phyloP scores from a whole-genome alignment of 2,113 vertebrate genomes.

The Hydrolagus affinis region DNA sequence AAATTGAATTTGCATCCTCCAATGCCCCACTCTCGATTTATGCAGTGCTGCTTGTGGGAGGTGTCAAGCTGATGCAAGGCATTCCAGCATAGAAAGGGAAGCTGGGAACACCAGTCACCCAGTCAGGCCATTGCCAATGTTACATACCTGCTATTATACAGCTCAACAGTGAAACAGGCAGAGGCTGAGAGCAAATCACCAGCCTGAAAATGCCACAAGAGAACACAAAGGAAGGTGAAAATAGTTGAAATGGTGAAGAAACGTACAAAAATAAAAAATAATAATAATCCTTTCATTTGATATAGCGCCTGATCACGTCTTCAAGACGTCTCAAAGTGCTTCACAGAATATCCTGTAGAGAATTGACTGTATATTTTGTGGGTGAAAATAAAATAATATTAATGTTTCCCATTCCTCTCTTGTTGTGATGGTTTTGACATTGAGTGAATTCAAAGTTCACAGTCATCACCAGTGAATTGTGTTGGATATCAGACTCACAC shows the following conservation, averaged over 20 bases:
- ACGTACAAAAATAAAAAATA: neutral
- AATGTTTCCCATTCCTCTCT: neutral
- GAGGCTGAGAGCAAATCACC: neutral
- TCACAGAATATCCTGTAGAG: too few relatives aligned
- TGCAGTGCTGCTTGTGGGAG: neutral
- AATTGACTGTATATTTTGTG: too few relatives aligned
- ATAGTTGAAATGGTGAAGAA: too few relatives aligned
- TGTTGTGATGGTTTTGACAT: neutral
- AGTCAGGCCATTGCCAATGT: neutral
- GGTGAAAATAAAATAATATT: neutral
- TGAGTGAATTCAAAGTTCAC: neutral
- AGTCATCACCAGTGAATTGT: neutral
- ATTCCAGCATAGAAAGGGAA: neutral
- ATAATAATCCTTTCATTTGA: too few relatives aligned
- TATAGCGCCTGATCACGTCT: too few relatives aligned
- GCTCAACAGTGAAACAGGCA: neutral
- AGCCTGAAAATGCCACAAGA: neutral
- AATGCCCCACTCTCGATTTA: neutral
- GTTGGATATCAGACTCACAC: neutral
- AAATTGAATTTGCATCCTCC: neutral
- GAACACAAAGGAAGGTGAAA: neutral
- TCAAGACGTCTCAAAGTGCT: too few relatives aligned
- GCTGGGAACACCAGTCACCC: neutral
- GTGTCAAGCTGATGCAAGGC: neutral
- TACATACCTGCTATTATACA: neutral